Evolutionary conservation across 2,888 invertebrate species (phyloP).

Genomic region (Drosophila nr. perissopoda): DNA sequence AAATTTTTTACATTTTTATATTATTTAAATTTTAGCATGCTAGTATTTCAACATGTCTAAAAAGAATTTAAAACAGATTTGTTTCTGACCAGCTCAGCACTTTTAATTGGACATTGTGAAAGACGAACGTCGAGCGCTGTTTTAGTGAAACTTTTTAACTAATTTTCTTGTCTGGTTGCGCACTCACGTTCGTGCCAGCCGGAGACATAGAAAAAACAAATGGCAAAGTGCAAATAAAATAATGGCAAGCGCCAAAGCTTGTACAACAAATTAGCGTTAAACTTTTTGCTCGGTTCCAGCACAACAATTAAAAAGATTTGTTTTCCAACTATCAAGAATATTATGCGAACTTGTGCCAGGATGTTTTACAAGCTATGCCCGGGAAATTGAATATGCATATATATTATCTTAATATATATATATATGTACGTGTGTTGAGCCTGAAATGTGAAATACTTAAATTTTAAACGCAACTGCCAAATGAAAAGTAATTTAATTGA

Average conservation of each 20-base stretch:
- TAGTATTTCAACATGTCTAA: not conserved
- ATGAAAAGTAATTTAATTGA: slow-evolving; percentile 68
- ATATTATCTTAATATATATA: not conserved
- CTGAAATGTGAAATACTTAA: slow-evolving; percentile 25
- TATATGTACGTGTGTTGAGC: slow-evolving; percentile 5
- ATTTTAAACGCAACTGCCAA: slow-evolving; percentile 54
- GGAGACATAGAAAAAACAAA: slow-evolving; percentile 17
- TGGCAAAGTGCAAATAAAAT: slow-evolving; percentile 23
- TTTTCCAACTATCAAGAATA: slow-evolving; percentile 34
- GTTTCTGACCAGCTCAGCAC: slow-evolving; percentile 4
- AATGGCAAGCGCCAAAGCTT: slow-evolving; percentile 51
- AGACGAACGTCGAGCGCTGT: slow-evolving; percentile 50
- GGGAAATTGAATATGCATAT: slow-evolving; percentile 5
- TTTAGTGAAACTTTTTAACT: slow-evolving; percentile 70
- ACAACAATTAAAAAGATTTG: slow-evolving; percentile 71
- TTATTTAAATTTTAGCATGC: not conserved
- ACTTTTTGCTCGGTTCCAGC: slow-evolving; percentile 51
- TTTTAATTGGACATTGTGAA: slow-evolving; percentile 13
- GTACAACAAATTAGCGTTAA: slow-evolving; percentile 56
- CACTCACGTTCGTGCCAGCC: slow-evolving; percentile 24
- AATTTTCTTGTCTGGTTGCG: slow-evolving; percentile 70
- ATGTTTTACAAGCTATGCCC: slow-evolving; percentile 18
- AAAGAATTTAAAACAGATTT: not conserved
- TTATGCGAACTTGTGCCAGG: slow-evolving; percentile 31
- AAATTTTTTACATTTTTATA: too few species aligned